Conservation (phyloP, 2,888 invertebrate genomes). For the Limnephilus marmoratus region DNA sequence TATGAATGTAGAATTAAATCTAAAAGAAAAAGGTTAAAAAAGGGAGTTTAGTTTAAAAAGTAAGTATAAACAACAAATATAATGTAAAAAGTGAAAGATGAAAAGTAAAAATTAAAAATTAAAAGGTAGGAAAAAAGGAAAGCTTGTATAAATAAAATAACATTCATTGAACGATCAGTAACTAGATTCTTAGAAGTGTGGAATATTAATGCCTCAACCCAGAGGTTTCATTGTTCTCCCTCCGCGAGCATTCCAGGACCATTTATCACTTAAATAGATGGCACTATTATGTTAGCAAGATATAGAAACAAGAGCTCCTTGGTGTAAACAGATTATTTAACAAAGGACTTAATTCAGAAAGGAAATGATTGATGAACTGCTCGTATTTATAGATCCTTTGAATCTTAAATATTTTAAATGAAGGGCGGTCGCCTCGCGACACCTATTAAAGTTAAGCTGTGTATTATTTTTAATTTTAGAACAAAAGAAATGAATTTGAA, state of each 20-base stretch:
- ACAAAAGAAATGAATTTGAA: background rate
- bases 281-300: slow-evolving; percentile 12
- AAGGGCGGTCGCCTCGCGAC: background rate
- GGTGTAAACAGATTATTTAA: slow-evolving; percentile 26
- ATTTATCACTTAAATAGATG: slow-evolving; percentile 26
- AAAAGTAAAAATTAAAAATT: no score
- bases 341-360: background rate
- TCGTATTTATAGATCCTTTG: background rate
- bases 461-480: background rate
- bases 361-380: slow-evolving; percentile 29
- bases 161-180: background rate
- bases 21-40: no score
- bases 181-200: background rate
- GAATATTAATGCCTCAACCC: background rate
- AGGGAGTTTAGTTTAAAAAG: no score
- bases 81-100: no score
- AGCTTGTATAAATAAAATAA: background rate
- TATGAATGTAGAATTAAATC: no score
- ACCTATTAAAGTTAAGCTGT: background rate
- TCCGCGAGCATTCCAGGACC: background rate
- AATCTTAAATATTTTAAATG: background rate
- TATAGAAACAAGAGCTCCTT: slow-evolving; percentile 18
- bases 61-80: no score
- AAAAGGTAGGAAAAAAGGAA: no score
- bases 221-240: background rate